Evolutionary conservation across 2,888 invertebrate species (phyloP), one percentile per base, ranked within the genome.

Genomic region (Lapara coniferarum): DNA sequence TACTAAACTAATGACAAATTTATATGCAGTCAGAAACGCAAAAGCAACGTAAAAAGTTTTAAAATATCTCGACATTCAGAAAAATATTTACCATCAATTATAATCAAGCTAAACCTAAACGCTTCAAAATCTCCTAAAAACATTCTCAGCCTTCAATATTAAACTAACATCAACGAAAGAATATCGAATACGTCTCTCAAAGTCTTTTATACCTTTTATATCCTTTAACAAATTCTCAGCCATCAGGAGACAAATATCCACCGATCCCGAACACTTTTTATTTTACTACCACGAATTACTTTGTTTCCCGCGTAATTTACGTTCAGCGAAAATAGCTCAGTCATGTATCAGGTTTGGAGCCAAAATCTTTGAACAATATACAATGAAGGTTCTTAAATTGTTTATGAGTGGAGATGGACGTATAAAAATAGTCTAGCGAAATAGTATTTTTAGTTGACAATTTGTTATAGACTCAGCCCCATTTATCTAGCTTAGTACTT

Each of bases 161-260:
- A 37, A 30, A 37, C 44, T 6, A 19, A 52, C 25, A 30, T 66
- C 53, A 66, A 30, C 37, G 25, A 49, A 44, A 16, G n/a, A 66
- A 66, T 52, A 52, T n/a, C n/a, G n/a, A 30, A 51, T 14, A 51
- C n/a, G 16, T 52, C 52, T 30, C 66, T 16, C 25, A 19, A 44
- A 16, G 10, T 59, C 16, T 19, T 63, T 63, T 63, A 49, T 63
- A 49, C 44, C 16, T 19, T 63, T 63, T 63, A 49, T 63, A 49
- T 63, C 63, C 63, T 63, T 49, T 49, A 63, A 63, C 49, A 63
- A 63, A 63, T 63, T 46, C 46, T 63, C 63, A 63, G 63, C 19
- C 46, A 46, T 63, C n/a, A 63, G 63, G 16, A 19, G 63, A 63
- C 63, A 63, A 63, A 63, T 63, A 63, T 46, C 63, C 63, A 46